Evolutionary conservation across 2,113 vertebrate species (phyloP), one percentile per base, ranked within the genome.

Genomic region (Xyliphius kryptos): DNA sequence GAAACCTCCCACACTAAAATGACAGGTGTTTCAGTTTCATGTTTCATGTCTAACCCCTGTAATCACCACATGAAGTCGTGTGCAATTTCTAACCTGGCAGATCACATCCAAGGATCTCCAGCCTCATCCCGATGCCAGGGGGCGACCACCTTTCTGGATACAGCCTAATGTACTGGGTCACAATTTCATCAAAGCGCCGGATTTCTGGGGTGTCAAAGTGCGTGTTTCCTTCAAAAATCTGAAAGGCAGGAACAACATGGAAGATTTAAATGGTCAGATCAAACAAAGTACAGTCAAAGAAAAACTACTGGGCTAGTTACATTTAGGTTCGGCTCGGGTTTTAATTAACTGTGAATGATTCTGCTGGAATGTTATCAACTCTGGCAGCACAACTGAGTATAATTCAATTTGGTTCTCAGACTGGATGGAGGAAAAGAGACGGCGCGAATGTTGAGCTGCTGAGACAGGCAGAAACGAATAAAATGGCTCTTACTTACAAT

Each of bases 171-270:
- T 87, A 94, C 78, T 97, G 95, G 1, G 93, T 88, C 22, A 86
- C 87, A 10, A 97, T 80, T 14, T 94, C 85, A 2, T 97, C 93
- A 49, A 99, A 99, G 61, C 93, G 78, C 21, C 96, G 87, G 57
- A 98, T 89, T 76, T 99, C 96, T 0, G 96, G 96, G 12, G 91
- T 93, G 65, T 98, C 96, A 0, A 94, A 99, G 81, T 99, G 93
- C 66, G 91, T 86, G 81, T 97, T 99, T 13, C 96, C 96, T 77
- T 99, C 96, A 63, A 99, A 97, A 51, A 97, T 83, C 96, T 99
- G 77, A 67, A 13, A 19, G 14, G 51, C 16, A 56, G n/a, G n/a
- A 1, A 70, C 10, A n/a, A 55, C 49, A 47, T 19, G 49, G 13
- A 10, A 9, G 10, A n/a, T n/a, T n/a, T n/a, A n/a, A n/a, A n/a